A percentile compares a stretch with the other conserved stretches of the same genome.
phyloP scores from a whole-genome alignment of 2,113 vertebrate genomes.

The Pyxicephalus adspersus region DNA sequence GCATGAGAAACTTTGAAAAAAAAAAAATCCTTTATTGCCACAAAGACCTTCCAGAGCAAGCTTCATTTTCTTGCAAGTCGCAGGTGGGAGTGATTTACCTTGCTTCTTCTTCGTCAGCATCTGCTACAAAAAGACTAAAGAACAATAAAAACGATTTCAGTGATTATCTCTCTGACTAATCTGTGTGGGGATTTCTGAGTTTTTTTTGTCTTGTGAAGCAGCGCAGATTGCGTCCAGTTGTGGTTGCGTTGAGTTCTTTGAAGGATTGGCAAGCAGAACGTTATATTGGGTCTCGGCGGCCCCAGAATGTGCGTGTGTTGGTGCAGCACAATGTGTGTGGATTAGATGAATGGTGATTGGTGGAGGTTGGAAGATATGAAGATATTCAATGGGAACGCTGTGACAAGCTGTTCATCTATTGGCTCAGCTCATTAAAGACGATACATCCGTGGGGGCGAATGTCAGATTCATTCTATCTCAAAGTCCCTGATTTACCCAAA shows the following conservation, averaged over 20 bases:
- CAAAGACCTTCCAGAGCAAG: no score
- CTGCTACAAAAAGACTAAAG: background rate
- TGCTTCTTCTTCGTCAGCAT: background rate
- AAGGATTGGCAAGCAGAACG: conserved; percentile 5
- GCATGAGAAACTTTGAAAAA: no score
- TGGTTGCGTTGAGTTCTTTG: conserved; percentile 1
- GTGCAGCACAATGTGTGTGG: conserved; percentile 17
- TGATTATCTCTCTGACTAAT: background rate
- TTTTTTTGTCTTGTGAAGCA: background rate
- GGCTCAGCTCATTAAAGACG: background rate
- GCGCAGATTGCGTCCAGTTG: background rate
- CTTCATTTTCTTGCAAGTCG: no score
- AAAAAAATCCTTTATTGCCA: no score
- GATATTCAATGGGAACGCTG: background rate
- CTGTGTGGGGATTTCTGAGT: background rate
- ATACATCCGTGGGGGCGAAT: conserved; percentile 33
- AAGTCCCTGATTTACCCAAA: conserved; percentile 11
- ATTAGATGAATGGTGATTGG: conserved; percentile 21
- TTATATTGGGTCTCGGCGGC: background rate
- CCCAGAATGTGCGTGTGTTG: background rate
- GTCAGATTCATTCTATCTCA: background rate
- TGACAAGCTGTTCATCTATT: conserved; percentile 1
- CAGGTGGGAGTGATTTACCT: no score
- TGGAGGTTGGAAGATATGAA: background rate
- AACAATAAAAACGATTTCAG: background rate